Evolutionary conservation across 2,888 invertebrate species (phyloP).

Genomic region (Acanthococcus lagerstroemiae): DNA sequence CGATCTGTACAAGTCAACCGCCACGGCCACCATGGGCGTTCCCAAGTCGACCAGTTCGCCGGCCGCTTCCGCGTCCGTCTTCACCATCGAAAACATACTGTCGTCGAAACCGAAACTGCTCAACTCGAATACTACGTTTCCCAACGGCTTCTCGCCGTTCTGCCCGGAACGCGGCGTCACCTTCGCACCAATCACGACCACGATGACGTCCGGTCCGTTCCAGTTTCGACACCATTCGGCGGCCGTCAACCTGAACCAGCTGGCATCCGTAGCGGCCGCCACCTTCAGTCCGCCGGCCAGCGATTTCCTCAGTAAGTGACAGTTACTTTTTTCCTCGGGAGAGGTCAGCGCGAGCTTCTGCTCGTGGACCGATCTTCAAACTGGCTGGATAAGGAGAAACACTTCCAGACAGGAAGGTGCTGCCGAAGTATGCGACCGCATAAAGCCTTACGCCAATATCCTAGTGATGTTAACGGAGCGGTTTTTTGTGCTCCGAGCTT

Average conservation of each 20-base stretch:
- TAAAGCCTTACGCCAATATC: too few species aligned
- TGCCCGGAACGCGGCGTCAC: slow-evolving; percentile 13
- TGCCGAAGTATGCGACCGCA: too few species aligned
- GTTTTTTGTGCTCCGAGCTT: too few species aligned
- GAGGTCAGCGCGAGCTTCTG: too few species aligned
- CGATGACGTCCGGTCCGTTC: slow-evolving; percentile 73
- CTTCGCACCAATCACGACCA: slow-evolving; percentile 39
- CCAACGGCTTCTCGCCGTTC: slow-evolving; percentile 7
- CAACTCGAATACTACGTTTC: slow-evolving; percentile 33
- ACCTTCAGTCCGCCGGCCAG: slow-evolving; percentile 57
- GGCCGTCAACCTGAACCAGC: slow-evolving; percentile 41
- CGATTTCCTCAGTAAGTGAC: slow-evolving; percentile 67
- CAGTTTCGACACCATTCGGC: slow-evolving; percentile 44
- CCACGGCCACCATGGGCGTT: slow-evolving; percentile 27
- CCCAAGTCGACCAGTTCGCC: slow-evolving; percentile 44
- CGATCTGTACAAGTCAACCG: background rate
- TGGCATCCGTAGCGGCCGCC: slow-evolving; percentile 46
- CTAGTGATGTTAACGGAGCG: too few species aligned
- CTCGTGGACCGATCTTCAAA: too few species aligned
- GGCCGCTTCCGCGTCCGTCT: slow-evolving; percentile 52
- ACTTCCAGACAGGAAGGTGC: too few species aligned
- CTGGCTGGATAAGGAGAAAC: too few species aligned
- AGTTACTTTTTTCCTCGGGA: too few species aligned
- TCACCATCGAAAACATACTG: slow-evolving; percentile 78
- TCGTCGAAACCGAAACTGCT: slow-evolving; percentile 46